phyloP scores from a whole-genome alignment of 1,140 invertebrate species.

The Drosophila tani region DNA sequence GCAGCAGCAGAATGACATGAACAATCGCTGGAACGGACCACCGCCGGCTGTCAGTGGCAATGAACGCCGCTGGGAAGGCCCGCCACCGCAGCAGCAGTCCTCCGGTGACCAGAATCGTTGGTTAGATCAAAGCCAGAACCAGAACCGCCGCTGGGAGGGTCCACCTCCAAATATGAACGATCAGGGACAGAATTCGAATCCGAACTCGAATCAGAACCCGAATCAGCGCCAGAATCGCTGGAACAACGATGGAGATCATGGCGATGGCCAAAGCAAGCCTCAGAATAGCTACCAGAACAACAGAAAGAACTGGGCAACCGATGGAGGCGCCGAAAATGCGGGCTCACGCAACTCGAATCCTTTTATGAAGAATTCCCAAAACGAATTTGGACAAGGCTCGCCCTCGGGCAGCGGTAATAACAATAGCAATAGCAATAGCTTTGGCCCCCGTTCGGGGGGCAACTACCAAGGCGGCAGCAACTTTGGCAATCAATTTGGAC shows the following conservation, averaged over 20 bases:
- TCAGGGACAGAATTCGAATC: slow-evolving; percentile 9
- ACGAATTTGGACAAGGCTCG: neutral
- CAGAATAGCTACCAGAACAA: slow-evolving; percentile 17
- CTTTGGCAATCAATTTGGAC: slow-evolving; percentile 12
- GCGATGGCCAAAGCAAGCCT: slow-evolving; percentile 9
- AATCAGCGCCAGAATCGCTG: slow-evolving; percentile 34
- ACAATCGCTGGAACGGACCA: slow-evolving; percentile 24
- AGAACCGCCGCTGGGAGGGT: slow-evolving; percentile 25
- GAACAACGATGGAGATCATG: slow-evolving; percentile 25
- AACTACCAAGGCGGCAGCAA: neutral
- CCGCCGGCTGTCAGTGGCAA: neutral
- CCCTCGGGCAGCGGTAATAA: neutral
- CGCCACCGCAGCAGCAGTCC: slow-evolving; percentile 2
- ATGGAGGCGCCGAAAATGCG: slow-evolving; percentile 3
- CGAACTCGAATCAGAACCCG: slow-evolving; percentile 12
- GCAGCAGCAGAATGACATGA: slow-evolving; percentile 12
- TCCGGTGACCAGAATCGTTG: slow-evolving; percentile 15
- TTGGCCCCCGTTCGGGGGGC: slow-evolving; percentile 2
- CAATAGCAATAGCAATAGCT: slow-evolving; percentile 1
- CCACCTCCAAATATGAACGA: slow-evolving; percentile 21
- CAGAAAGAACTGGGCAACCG: slow-evolving; percentile 20
- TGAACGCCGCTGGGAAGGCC: slow-evolving; percentile 40
- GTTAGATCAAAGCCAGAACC: slow-evolving; percentile 1
- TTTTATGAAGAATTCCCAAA: slow-evolving; percentile 11
- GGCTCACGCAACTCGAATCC: neutral